Conservation (phyloP, 2,113 vertebrate genomes). For the Pungitius pungitius region DNA sequence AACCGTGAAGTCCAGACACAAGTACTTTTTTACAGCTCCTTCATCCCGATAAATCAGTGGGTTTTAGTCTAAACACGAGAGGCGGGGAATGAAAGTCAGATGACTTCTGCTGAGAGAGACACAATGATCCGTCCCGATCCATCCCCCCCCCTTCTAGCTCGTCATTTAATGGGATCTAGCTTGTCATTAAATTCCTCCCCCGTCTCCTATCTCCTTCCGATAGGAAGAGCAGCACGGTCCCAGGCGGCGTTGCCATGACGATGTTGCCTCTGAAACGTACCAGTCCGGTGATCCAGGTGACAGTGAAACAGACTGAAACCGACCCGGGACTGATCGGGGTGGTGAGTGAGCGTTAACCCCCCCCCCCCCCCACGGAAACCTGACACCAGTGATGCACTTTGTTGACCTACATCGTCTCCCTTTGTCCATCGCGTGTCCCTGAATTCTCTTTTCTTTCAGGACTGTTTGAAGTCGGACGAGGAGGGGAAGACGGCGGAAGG, state of each 20-base stretch:
- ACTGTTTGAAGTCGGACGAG: constrained; percentile 77
- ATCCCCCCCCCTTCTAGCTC: not conserved
- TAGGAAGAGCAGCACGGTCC: constrained; percentile 84
- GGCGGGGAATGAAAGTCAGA: not conserved
- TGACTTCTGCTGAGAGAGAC: constrained; percentile 19
- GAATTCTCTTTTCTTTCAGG: constrained; percentile 62
- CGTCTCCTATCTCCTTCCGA: constrained; percentile 15
- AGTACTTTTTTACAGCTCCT: constrained; percentile 5
- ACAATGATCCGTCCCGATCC: not conserved
- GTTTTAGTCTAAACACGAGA: constrained; percentile 9
- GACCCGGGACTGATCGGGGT: constrained; percentile 80
- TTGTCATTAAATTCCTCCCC: not conserved
- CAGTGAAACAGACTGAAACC: constrained; percentile 84
- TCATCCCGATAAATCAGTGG: not conserved
- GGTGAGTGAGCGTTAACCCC: constrained; percentile 57
- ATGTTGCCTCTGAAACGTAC: constrained; percentile 77
- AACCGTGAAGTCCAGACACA: not conserved
- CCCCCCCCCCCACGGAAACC: too few species aligned
- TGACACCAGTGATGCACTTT: not conserved
- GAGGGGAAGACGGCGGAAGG: constrained; percentile 74
- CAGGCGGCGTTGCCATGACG: constrained; percentile 82
- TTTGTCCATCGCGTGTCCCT: constrained; percentile 14
- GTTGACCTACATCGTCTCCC: not conserved
- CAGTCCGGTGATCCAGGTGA: constrained; percentile 83
- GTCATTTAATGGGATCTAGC: too few species aligned